A percentile compares a stretch with the other conserved stretches of the same genome.
phyloP scores from a whole-genome alignment of 2,797 vertebrate species.

The Malacoctenus gilli region DNA sequence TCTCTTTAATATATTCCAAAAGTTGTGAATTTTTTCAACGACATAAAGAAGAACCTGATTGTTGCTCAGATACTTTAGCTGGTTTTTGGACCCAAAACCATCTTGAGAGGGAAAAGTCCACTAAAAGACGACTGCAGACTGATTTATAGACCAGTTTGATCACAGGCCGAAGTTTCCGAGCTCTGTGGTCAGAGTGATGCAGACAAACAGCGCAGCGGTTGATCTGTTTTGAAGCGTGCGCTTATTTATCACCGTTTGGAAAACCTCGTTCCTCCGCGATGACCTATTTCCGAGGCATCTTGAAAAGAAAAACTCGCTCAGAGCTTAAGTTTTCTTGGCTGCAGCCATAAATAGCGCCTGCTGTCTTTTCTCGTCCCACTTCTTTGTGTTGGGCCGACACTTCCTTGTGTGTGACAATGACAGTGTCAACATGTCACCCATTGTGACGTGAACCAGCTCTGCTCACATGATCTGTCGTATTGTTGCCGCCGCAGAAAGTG shows the following conservation, averaged over 20 bases:
- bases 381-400: slow-evolving; percentile 34
- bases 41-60: too few relatives aligned
- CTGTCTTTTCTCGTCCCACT: slow-evolving; percentile 40
- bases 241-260: slow-evolving; percentile 48
- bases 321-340: slow-evolving; percentile 24
- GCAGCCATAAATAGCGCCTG: slow-evolving; percentile 41
- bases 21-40: too few relatives aligned
- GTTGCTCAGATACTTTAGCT: too few relatives aligned
- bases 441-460: slow-evolving; percentile 1
- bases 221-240: slow-evolving; percentile 26
- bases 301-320: slow-evolving; percentile 43
- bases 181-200: background rate
- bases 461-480: slow-evolving; percentile 24
- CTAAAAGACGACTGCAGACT: background rate
- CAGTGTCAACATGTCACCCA: background rate
- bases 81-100: too few relatives aligned
- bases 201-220: slow-evolving; percentile 9
- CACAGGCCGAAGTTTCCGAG: background rate
- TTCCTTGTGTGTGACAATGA: slow-evolving; percentile 42
- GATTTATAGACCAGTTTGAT: slow-evolving; percentile 10
- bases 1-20: too few relatives aligned
- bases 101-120: too few relatives aligned
- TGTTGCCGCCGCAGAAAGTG: slow-evolving; percentile 86
- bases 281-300: slow-evolving; percentile 40
- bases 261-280: slow-evolving; percentile 44